phyloP scores from a whole-genome alignment of 2,797 vertebrate species.

The Periparus ater region DNA sequence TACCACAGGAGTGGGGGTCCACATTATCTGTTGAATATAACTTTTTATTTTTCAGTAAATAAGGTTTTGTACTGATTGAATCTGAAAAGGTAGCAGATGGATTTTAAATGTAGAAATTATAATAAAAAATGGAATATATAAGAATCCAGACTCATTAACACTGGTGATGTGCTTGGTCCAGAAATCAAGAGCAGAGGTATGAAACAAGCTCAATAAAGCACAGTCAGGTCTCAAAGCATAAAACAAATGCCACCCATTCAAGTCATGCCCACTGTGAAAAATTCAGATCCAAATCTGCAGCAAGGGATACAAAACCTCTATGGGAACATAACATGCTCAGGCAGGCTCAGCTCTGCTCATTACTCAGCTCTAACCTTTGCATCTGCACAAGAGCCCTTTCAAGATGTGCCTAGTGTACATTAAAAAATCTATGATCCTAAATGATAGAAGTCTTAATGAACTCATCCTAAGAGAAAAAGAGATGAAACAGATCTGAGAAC shows the following conservation, averaged over 20 bases:
- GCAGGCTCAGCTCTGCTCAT: neutral
- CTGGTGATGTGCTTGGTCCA: neutral
- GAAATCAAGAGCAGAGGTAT: neutral
- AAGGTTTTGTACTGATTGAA: neutral
- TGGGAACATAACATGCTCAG: neutral
- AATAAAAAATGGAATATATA: neutral
- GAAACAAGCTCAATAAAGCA: neutral
- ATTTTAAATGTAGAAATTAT: neutral
- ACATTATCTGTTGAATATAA: neutral
- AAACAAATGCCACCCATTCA: neutral
- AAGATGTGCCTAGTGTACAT: accelerated
- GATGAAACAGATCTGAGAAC: neutral
- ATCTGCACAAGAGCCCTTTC: neutral
- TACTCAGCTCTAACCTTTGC: neutral
- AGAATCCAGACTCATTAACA: neutral
- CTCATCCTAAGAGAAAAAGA: neutral
- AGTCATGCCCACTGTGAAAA: neutral
- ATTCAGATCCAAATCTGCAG: neutral
- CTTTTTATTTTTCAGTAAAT: neutral
- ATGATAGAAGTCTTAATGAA: neutral
- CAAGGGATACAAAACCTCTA: neutral
- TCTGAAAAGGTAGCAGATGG: neutral
- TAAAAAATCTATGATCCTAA: neutral
- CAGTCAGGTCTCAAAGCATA: neutral
- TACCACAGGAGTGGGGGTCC: neutral